Conservation (phyloP, 1,140 invertebrate species). For the Drosophila pruinosa region DNA sequence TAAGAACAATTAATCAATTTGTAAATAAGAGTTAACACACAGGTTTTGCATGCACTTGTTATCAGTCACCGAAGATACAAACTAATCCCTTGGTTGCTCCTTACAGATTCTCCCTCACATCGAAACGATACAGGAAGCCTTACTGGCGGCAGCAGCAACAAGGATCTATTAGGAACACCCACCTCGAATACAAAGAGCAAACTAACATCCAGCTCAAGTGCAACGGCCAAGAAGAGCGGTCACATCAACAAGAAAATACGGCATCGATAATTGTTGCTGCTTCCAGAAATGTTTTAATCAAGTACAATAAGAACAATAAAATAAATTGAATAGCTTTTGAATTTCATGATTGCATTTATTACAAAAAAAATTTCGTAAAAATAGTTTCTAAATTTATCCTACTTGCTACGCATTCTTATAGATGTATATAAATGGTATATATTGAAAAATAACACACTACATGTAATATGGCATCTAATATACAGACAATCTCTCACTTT, state of each 20-base stretch:
- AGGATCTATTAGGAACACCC: conserved; percentile 60
- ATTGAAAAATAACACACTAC: not conserved
- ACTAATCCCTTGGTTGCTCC: not conserved
- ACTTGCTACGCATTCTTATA: not conserved
- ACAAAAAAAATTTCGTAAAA: conserved; percentile 18
- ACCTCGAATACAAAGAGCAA: conserved; percentile 76
- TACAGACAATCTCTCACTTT: not conserved
- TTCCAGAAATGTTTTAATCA: not conserved
- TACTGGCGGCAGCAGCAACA: conserved; percentile 27
- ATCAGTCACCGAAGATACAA: not conserved
- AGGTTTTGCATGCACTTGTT: not conserved
- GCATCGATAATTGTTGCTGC: conserved; percentile 73
- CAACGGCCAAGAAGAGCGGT: conserved; percentile 70
- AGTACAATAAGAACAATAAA: conserved; percentile 6
- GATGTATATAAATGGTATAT: not conserved
- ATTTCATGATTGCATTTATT: conserved; percentile 12
- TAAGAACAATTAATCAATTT: not conserved
- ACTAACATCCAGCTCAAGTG: conserved; percentile 64
- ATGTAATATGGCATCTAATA: conserved; percentile 20
- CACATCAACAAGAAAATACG: conserved; percentile 77
- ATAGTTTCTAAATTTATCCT: conserved; percentile 12
- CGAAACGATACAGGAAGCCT: conserved; percentile 43
- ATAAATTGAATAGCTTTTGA: conserved; percentile 1
- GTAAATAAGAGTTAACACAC: not conserved
- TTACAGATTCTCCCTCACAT: conserved; percentile 61